A percentile compares a stretch with the other conserved stretches of the same genome.
These are phyloP conservation scores for Vombatus ursinus DNA, from an alignment of 2,113 vertebrate genomes.

Conservation along the genomic window DNA sequence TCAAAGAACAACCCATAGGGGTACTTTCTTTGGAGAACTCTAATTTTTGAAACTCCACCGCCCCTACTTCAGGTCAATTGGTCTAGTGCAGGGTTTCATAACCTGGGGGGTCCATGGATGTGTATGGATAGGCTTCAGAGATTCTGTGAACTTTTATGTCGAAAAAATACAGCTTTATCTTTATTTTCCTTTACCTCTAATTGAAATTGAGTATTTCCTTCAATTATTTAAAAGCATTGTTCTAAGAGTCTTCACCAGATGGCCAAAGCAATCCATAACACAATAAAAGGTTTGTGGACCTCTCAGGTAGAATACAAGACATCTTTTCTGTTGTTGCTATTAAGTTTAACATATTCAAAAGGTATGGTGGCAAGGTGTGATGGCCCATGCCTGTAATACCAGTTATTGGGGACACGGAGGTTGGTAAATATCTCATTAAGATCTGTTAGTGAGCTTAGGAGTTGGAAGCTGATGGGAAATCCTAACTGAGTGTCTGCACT, in stretches of 20 bases:
- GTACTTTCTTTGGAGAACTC: not conserved
- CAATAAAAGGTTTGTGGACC: not conserved
- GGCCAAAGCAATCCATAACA: not conserved
- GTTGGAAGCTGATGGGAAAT: not conserved
- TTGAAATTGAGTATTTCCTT: not conserved
- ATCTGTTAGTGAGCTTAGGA: not conserved
- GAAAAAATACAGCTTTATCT: not conserved
- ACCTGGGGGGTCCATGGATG: not conserved
- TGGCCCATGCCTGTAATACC: not conserved
- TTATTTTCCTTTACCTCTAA: not conserved
- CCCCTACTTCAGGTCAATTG: not conserved
- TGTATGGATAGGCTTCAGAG: not conserved
- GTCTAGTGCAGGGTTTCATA: not conserved
- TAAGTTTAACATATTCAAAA: not conserved
- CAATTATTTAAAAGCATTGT: not conserved
- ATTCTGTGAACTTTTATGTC: not conserved
- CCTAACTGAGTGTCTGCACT: not conserved
- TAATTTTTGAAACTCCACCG: not conserved
- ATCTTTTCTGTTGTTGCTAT: not conserved
- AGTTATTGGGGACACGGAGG: not conserved
- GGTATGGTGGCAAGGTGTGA: not conserved
- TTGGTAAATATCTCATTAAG: not conserved
- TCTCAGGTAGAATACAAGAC: not conserved
- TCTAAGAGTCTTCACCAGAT: not conserved
- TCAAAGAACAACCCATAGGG: not conserved